These are phyloP conservation scores for Cathartes aura DNA, from an alignment of 2,113 vertebrate genomes.

Conservation along the genomic window DNA sequence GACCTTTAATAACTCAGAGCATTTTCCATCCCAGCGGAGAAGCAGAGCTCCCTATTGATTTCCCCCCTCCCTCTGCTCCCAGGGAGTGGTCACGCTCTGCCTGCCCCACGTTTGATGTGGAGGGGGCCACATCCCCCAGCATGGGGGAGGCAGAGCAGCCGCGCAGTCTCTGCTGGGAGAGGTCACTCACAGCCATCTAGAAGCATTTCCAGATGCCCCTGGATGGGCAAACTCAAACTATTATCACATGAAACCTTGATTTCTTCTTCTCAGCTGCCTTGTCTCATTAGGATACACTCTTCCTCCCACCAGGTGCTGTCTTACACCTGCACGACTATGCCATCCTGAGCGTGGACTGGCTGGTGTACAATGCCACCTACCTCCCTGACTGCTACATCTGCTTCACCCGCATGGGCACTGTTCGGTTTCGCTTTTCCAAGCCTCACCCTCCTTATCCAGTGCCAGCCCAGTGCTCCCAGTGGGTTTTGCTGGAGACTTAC, in stretches of 20 bases:
- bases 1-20: conserved; percentile 19
- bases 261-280: neutral
- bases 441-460: conserved; percentile 30
- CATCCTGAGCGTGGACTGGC: conserved; percentile 82
- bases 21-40: conserved; percentile 47
- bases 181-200: neutral
- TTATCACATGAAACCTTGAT: neutral
- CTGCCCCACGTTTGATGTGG: neutral
- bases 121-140: neutral
- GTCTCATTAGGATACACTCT: neutral
- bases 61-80: neutral
- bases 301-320: conserved; percentile 79
- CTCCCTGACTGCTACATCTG: conserved; percentile 88
- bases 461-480: conserved; percentile 72
- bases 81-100: conserved; percentile 9
- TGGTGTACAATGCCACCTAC: conserved; percentile 89
- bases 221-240: neutral
- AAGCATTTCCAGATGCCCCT: neutral
- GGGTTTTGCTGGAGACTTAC: conserved; percentile 81
- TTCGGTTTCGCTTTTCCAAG: conserved; percentile 83
- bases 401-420: conserved; percentile 45
- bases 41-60: conserved; percentile 42
- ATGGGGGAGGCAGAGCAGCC: neutral
- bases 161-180: neutral
- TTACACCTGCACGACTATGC: conserved; percentile 87